Percentiles rank a stretch among this genome's conserved stretches.
These are phyloP conservation scores for Trematomus bernacchii DNA, from an alignment of 2,797 vertebrate species.

Conservation along the genomic window DNA sequence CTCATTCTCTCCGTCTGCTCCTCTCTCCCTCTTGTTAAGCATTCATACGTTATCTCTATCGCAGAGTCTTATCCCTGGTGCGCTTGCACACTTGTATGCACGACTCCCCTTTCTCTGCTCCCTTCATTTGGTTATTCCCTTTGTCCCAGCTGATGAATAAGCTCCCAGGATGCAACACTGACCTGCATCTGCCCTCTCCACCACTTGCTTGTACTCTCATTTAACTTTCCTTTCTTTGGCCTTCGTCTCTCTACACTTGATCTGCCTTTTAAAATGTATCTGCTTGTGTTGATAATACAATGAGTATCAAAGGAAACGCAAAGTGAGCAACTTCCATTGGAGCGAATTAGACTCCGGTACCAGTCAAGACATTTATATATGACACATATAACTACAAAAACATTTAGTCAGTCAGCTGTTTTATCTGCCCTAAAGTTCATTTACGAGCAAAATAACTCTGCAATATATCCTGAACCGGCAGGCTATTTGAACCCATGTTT, in stretches of 20 bases:
- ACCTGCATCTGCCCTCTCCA: constrained; percentile 45
- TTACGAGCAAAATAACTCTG: too few species aligned
- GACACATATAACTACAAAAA: too few species aligned
- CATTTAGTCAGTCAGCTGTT: too few species aligned
- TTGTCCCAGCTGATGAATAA: constrained; percentile 49
- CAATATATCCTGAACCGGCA: too few species aligned
- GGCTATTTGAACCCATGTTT: too few species aligned
- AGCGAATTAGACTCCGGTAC: too few species aligned
- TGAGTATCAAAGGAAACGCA: too few species aligned
- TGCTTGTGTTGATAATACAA: too few species aligned
- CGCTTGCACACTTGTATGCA: constrained; percentile 19
- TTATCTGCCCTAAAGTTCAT: too few species aligned
- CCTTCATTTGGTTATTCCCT: constrained; percentile 36
- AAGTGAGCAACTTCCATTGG: too few species aligned
- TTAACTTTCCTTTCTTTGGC: not conserved
- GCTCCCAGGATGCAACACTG: constrained; percentile 30
- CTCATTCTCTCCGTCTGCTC: constrained; percentile 22
- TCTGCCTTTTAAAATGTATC: not conserved
- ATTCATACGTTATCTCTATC: constrained; percentile 6
- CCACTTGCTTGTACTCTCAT: not conserved
- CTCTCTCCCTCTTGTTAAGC: constrained; percentile 12
- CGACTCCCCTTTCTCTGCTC: constrained; percentile 10
- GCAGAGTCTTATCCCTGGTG: constrained; percentile 17
- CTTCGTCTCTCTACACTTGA: not conserved
- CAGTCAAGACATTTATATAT: too few species aligned